Conservation (phyloP, 1,140 invertebrate genomes). For the Philotrypesis tridentata region DNA sequence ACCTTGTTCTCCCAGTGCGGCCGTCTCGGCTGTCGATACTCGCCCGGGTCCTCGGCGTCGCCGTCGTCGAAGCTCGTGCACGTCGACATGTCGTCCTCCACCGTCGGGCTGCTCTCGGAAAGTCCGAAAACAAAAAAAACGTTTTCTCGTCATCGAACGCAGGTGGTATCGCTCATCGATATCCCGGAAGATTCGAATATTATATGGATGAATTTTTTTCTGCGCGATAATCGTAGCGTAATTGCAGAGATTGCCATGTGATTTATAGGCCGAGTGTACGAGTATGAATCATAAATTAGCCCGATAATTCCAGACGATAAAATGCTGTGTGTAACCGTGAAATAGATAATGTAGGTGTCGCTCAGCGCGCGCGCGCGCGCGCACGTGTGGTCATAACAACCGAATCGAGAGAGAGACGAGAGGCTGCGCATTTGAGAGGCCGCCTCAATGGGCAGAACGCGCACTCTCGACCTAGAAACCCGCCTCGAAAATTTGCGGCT, state of each 20-base stretch:
- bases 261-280: neutral
- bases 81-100: constrained; percentile 80
- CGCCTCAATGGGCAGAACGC: neutral
- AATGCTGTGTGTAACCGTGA: neutral
- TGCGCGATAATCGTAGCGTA: neutral
- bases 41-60: constrained; percentile 77
- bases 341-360: neutral
- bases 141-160: no score
- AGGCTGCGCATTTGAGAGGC: neutral
- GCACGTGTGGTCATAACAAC: neutral
- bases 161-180: no score
- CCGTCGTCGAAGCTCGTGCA: constrained; percentile 79
- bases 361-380: no score
- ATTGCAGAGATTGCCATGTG: neutral
- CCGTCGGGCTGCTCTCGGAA: constrained; percentile 73
- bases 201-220: neutral
- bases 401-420: no score
- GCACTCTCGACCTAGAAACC: neutral
- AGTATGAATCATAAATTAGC: neutral
- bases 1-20: constrained; percentile 92
- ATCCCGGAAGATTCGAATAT: neutral
- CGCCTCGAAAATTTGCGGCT: neutral
- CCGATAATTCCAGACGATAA: neutral
- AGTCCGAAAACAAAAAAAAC: no score
- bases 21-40: constrained; percentile 81